Percentiles rank a stretch among this genome's conserved stretches.
phyloP scores from a whole-genome alignment of 2,888 invertebrate species.

The Bombylius discolor region DNA sequence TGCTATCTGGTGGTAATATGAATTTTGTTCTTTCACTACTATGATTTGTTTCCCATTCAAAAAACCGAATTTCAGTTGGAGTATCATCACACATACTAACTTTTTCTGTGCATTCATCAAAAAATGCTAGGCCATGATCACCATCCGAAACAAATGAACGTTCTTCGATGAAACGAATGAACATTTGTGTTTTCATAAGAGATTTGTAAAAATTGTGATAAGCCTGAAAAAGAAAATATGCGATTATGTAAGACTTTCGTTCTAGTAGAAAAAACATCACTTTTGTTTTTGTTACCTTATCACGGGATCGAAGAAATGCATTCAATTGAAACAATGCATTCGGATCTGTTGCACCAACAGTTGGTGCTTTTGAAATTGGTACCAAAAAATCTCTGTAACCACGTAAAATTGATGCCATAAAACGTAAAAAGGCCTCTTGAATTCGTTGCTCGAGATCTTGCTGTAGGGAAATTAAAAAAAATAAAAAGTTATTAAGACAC shows the following conservation, averaged over 20 bases:
- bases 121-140: slow-evolving; percentile 89
- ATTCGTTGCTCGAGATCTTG: slow-evolving; percentile 83
- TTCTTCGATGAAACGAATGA: slow-evolving; percentile 96
- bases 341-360: slow-evolving; percentile 88
- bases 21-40: slow-evolving; percentile 86
- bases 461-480: slow-evolving; percentile 30
- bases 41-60: slow-evolving; percentile 69
- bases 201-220: slow-evolving; percentile 80
- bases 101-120: slow-evolving; percentile 92
- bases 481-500: background rate
- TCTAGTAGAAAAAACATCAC: slow-evolving; percentile 2
- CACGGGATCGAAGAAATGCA: slow-evolving; percentile 75
- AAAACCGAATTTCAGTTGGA: slow-evolving; percentile 46
- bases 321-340: slow-evolving; percentile 88
- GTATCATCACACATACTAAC: slow-evolving; percentile 43
- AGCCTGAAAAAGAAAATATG: slow-evolving; percentile 35
- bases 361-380: slow-evolving; percentile 88
- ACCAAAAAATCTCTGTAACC: slow-evolving; percentile 79
- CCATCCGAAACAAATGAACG: slow-evolving; percentile 97
- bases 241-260: background rate
- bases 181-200: slow-evolving; percentile 91
- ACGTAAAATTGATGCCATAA: slow-evolving; percentile 83
- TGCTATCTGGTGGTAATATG: slow-evolving; percentile 81
- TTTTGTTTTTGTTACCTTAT: slow-evolving; percentile 45
- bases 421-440: slow-evolving; percentile 92